Evolutionary conservation across 2,797 vertebrate genomes (phyloP).

Genomic region (Meda fulgida): DNA sequence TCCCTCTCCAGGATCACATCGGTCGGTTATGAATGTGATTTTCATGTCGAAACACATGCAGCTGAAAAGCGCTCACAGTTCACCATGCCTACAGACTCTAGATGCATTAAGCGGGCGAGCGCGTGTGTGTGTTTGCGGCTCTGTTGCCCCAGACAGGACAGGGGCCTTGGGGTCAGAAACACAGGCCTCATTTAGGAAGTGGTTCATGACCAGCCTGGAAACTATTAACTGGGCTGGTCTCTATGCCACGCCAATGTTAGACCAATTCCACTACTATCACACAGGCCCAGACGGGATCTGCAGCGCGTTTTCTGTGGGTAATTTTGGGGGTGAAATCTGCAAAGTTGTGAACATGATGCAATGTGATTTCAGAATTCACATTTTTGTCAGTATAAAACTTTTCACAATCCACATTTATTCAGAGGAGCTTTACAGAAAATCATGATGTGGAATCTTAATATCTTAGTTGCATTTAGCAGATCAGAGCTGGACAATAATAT

Average conservation of each 20-base stretch:
- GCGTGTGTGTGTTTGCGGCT: conserved; percentile 55
- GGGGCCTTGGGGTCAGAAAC: conserved; percentile 61
- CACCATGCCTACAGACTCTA: conserved; percentile 17
- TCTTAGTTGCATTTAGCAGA: neutral
- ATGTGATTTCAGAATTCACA: neutral
- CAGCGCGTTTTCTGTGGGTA: neutral
- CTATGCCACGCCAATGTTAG: conserved; percentile 69
- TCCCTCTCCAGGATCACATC: neutral
- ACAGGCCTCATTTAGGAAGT: conserved; percentile 76
- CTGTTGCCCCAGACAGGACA: conserved; percentile 63
- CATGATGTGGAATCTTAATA: too few relatives aligned
- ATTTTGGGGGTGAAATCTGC: neutral
- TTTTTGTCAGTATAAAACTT: neutral
- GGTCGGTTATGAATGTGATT: neutral
- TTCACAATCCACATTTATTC: neutral
- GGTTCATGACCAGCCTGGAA: conserved; percentile 75
- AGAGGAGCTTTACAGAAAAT: neutral
- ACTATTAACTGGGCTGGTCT: conserved; percentile 74
- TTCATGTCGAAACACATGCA: neutral
- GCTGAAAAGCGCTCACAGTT: neutral
- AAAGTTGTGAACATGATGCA: neutral
- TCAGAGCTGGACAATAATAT: neutral
- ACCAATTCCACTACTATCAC: conserved; percentile 32
- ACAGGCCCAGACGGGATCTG: neutral
- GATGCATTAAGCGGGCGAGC: conserved; percentile 22